Conservation (phyloP, 2,113 vertebrate genomes). For the Tyto alba region DNA sequence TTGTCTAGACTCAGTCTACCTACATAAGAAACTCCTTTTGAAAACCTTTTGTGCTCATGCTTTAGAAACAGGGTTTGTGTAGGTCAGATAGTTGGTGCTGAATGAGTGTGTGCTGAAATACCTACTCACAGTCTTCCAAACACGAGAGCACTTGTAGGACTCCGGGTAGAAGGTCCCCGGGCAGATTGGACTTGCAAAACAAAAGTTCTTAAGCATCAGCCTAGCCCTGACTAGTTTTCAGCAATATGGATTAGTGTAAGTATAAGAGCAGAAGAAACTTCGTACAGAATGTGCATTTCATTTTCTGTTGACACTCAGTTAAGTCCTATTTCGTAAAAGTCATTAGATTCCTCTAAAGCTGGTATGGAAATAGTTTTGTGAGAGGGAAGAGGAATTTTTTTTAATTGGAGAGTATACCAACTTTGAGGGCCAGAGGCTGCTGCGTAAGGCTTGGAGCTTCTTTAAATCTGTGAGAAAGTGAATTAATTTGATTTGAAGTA, state of each 20-base stretch:
- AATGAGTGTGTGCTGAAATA: neutral
- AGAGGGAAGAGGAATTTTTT: neutral
- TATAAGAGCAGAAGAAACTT: neutral
- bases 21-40: neutral
- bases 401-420: neutral
- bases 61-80: neutral
- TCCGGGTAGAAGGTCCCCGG: neutral
- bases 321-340: neutral
- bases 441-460: neutral
- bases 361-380: neutral
- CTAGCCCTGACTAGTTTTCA: neutral
- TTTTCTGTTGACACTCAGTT: neutral
- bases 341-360: neutral
- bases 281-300: accelerated
- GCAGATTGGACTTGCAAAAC: neutral
- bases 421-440: neutral
- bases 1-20: neutral
- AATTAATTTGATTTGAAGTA: neutral
- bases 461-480: neutral
- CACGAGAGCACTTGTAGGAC: accelerated
- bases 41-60: neutral
- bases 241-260: neutral
- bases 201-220: neutral
- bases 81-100: neutral
- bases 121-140: accelerated